These are phyloP conservation scores for Poecilus cupreus DNA, from an alignment of 2,888 invertebrate genomes.

Conservation along the genomic window DNA sequence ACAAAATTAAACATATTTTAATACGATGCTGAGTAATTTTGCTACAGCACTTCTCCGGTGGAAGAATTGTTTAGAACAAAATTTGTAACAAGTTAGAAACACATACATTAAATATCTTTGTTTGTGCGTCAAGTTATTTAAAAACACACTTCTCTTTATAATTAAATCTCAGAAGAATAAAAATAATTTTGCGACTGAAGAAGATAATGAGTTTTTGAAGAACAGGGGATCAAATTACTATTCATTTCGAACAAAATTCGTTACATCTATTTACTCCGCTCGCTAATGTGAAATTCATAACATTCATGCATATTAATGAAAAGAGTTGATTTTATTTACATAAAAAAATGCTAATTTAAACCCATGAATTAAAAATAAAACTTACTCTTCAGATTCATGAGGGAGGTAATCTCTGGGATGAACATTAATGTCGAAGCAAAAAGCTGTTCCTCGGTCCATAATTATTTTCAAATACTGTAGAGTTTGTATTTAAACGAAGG, in stretches of 20 bases:
- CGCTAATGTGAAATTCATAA: constrained; percentile 52
- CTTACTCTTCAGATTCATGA: constrained; percentile 42
- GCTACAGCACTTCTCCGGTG: too few species aligned
- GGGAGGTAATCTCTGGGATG: constrained; percentile 18
- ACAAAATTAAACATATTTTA: too few species aligned
- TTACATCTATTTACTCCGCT: constrained; percentile 21
- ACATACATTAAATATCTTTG: too few species aligned
- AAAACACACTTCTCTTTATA: too few species aligned
- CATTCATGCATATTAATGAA: constrained; percentile 53
- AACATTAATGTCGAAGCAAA: constrained; percentile 18
- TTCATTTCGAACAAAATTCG: constrained; percentile 48
- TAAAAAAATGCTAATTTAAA: constrained; percentile 49
- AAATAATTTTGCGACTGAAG: background rate
- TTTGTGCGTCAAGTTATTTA: too few species aligned
- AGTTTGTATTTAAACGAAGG: background rate
- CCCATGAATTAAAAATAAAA: constrained; percentile 49
- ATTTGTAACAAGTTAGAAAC: too few species aligned
- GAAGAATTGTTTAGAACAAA: too few species aligned
- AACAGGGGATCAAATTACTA: constrained; percentile 17
- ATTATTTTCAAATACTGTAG: background rate
- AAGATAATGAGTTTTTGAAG: constrained; percentile 32
- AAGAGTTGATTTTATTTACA: constrained; percentile 56
- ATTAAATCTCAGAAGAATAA: too few species aligned
- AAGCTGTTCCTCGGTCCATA: background rate
- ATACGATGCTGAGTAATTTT: too few species aligned